Conservation (phyloP, 1,140 invertebrate species). For the Aricia agestis region DNA sequence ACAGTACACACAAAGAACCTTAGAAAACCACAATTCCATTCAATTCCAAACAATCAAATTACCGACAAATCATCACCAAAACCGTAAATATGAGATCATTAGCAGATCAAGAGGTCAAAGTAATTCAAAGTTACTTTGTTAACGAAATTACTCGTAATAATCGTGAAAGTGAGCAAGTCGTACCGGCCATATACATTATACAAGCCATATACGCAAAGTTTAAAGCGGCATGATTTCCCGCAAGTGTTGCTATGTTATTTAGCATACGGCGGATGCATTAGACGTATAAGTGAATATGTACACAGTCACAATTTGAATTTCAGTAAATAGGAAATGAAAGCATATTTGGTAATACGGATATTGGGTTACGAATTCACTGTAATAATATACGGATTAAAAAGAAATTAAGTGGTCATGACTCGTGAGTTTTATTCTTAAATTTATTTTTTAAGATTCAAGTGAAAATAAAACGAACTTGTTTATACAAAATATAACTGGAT, state of each 20-base stretch:
- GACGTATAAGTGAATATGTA: background rate
- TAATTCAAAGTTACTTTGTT: background rate
- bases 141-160: background rate
- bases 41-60: background rate
- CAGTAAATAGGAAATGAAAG: background rate
- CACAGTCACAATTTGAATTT: background rate
- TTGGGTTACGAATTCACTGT: no score
- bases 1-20: background rate
- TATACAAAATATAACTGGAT: no score
- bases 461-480: no score
- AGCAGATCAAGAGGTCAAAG: slow-evolving; percentile 6
- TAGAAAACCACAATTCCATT: background rate
- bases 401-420: no score
- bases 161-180: background rate
- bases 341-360: slow-evolving; percentile 6
- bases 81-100: background rate
- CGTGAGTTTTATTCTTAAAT: no score
- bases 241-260: background rate
- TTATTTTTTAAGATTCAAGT: no score
- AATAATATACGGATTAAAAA: no score
- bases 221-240: background rate
- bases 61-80: background rate
- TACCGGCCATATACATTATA: no score
- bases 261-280: background rate
- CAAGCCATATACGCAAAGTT: background rate